Base-by-base conservation (phyloP, 2,113 vertebrate genomes). In the Archilochus colubris region DNA sequence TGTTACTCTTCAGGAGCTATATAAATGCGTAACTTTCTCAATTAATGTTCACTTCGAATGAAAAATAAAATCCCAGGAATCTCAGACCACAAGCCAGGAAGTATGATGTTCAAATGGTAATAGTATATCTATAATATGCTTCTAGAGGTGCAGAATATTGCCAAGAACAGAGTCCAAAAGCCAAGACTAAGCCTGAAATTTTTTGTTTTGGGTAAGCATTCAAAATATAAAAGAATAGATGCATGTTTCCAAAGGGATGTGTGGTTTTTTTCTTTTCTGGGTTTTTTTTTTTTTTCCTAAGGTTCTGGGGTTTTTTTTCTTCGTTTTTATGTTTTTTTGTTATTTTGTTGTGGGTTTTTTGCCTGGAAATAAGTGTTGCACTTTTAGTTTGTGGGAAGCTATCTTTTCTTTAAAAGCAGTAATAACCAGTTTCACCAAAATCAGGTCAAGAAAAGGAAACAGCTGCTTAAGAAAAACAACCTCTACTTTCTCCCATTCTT, bases 21-120 rank as follows among this genome's bases (percentile, higher is more conserved):
- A 88, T 82, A 89, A 95, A 91, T 95, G 86, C 83, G 80, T 86
- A 88, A 93, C 95, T 94, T 96, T 94, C 88, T 88, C 88, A 93
- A 94, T 95, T 94, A 95, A 46, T 58, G 88, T 95, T 96, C 89
- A 88, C 61, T 88, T 93, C 82, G 94, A 94, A 93, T 93, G 85
- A 90, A 93, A 73, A 94, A 81, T 88, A 90, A 95, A 93, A 88
- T 91, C 94, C 86, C 53, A 88, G 76, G 86, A 86, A 93, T 91
- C 63, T 62, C 48, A 77, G 72, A 85, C 67, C 87, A 94, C 80
- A 91, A 68, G 74, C 76, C 38, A 86, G 43, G 44, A 59, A 61
- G 50, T 66, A 89, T 90, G 78, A 93, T 91, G 94, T 95, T 95
- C 88, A 88, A 96, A 93, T 91, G 48, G 67, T 83, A 74, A 74